These are phyloP conservation scores for Zoanthus gigantus DNA, from an alignment of 92 coral and sea anemone species.

Conservation along the genomic window DNA sequence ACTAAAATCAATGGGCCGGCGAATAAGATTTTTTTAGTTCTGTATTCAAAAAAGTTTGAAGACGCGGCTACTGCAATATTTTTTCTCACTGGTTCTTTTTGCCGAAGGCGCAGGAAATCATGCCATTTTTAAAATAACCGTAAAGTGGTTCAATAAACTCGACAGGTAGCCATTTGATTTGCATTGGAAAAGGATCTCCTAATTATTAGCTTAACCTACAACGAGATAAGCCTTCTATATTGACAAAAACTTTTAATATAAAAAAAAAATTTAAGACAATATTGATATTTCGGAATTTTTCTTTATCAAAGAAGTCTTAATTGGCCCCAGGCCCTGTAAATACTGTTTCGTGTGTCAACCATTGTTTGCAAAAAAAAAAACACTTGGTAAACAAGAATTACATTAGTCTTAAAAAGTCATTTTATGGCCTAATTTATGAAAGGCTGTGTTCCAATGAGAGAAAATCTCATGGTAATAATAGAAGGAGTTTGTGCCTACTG, in stretches of 20 bases:
- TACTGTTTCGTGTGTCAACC: not conserved
- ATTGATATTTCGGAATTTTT: not conserved
- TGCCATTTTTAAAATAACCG: no score
- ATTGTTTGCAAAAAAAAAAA: not conserved
- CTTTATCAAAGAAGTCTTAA: not conserved
- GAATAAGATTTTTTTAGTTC: not conserved
- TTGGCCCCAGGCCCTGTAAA: not conserved
- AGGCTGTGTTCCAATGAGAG: not conserved
- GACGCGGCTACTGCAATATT: not conserved
- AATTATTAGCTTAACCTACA: not conserved
- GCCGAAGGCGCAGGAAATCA: not conserved
- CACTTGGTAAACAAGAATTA: not conserved
- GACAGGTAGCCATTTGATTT: not conserved
- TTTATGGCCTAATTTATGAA: not conserved
- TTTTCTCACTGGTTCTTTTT: not conserved
- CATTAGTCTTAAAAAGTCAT: not conserved
- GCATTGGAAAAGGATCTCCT: not conserved
- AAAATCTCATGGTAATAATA: not conserved
- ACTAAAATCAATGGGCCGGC: not conserved
- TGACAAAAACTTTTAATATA: slow-evolving; percentile 2
- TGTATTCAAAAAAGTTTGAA: not conserved
- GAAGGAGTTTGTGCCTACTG: not conserved
- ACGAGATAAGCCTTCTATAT: not conserved
- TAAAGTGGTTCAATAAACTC: no score
- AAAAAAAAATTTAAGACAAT: not conserved